These are phyloP conservation scores for Bucorvus abyssinicus DNA, from an alignment of 2,797 vertebrate species.

Conservation along the genomic window DNA sequence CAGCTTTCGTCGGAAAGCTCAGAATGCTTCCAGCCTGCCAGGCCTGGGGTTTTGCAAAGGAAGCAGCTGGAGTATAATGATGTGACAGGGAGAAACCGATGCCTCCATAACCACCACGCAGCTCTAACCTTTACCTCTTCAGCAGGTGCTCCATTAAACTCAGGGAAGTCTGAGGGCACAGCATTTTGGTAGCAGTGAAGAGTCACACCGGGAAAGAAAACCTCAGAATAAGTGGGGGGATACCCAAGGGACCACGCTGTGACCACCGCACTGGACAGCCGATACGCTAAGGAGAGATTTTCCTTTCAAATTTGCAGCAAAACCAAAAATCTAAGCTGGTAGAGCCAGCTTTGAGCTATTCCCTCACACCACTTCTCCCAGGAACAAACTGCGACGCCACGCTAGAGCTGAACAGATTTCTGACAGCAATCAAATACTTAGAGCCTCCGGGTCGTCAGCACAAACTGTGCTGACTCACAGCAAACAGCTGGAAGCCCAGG, in stretches of 20 bases:
- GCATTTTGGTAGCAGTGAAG: not conserved
- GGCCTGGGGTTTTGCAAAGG: not conserved
- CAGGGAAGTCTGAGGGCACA: not conserved
- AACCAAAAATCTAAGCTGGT: not conserved
- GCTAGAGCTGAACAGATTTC: not conserved
- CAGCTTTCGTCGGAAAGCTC: not conserved
- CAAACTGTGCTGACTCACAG: not conserved
- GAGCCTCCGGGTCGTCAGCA: not conserved
- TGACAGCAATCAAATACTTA: not conserved
- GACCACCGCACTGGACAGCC: not conserved
- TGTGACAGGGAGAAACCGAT: not conserved
- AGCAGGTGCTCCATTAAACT: not conserved
- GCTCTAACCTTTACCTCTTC: not conserved
- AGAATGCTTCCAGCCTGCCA: not conserved
- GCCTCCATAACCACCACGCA: fast-evolving
- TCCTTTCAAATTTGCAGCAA: not conserved
- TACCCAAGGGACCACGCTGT: not conserved
- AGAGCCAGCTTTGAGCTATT: not conserved
- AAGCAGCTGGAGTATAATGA: not conserved
- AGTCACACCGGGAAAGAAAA: not conserved
- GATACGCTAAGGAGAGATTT: not conserved
- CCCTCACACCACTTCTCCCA: not conserved
- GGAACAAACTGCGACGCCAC: not conserved
- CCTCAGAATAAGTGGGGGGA: not conserved
- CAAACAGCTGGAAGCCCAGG: slow-evolving; percentile 17